Evolutionary conservation across 1,140 invertebrate species (phyloP).

Genomic region (Hypsibius dujardini): DNA sequence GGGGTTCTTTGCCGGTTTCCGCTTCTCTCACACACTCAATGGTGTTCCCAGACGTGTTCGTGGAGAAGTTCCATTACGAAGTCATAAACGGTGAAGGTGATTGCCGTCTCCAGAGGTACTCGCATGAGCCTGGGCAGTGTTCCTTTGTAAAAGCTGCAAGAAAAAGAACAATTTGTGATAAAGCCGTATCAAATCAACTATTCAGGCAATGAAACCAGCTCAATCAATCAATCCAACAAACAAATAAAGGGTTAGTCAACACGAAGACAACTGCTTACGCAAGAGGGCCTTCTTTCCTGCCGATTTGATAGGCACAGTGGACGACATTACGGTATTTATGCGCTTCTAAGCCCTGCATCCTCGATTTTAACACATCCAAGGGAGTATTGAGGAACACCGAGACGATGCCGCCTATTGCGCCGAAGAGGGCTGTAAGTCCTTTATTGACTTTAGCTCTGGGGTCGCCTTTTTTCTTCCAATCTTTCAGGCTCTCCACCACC

Average conservation of each 20-base stretch:
- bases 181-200: too few species aligned
- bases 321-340: constrained; percentile 1
- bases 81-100: constrained; percentile 1
- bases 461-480: constrained; percentile 3
- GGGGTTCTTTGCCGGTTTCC: too few species aligned
- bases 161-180: background rate
- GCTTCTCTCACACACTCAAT: too few species aligned
- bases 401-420: background rate
- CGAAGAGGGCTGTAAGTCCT: background rate
- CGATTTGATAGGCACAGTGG: background rate
- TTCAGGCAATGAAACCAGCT: too few species aligned
- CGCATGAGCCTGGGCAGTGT: background rate
- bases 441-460: background rate
- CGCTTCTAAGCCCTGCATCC: background rate
- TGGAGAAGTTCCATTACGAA: constrained; percentile 9
- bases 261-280: background rate
- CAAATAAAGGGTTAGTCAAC: too few species aligned
- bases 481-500: constrained; percentile 4
- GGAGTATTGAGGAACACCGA: background rate
- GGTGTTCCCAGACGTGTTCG: constrained; percentile 4
- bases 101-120: constrained; percentile 4
- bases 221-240: too few species aligned
- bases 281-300: background rate
- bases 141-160: background rate
- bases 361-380: background rate